Evolutionary conservation across 2,797 vertebrate genomes (phyloP), one percentile per base, ranked within the genome.

Genomic region (Gobionotothen gibberifrons): DNA sequence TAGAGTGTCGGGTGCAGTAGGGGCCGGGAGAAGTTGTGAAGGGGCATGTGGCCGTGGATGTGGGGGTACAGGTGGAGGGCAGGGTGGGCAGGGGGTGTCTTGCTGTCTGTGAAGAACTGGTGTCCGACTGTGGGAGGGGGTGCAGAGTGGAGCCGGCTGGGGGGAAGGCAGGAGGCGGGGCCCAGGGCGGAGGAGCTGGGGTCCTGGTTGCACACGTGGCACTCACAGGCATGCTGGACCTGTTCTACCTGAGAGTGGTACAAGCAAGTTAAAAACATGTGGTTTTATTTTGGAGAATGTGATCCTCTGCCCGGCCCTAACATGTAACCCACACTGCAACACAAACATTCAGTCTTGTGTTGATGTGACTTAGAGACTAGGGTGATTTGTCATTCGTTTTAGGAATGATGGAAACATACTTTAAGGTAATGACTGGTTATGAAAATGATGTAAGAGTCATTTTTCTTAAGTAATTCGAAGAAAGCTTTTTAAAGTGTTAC

Each of bases 21-120:
- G 0, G 98, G 97, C 36, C 96, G 95, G 78, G 98, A 96, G 87
- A 99, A 97, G n/a, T 96, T 96, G 92, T 98, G 97, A 81, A 99
- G 88, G 57, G 98, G 97, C 85, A 98, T 93, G 85, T 99, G 97
- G 56, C 97, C 97, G 11, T 99, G 98, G 86, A 99, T 99, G 90
- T 99, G 98, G 67, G 98, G 98, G 87, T 99, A 99, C 51, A 99
- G 96, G 87, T 99, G 97, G 85, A 98, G 95, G 72, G 97, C 96
- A 0, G 98, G 97, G 87, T 98, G 97, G 66, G 96, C 83, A 0
- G 93, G 83, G 59, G 91, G 83, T 15, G 85, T 82, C 78, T 96
- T 95, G 90, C 95, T 96, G 90, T 99, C 98, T 42, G 96, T 95
- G 89, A 98, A 96, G 84, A 98, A 97, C 92, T 97, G 97, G 81